Evolutionary conservation across 2,113 vertebrate species (phyloP).

Genomic region (Cheilinus undulatus): DNA sequence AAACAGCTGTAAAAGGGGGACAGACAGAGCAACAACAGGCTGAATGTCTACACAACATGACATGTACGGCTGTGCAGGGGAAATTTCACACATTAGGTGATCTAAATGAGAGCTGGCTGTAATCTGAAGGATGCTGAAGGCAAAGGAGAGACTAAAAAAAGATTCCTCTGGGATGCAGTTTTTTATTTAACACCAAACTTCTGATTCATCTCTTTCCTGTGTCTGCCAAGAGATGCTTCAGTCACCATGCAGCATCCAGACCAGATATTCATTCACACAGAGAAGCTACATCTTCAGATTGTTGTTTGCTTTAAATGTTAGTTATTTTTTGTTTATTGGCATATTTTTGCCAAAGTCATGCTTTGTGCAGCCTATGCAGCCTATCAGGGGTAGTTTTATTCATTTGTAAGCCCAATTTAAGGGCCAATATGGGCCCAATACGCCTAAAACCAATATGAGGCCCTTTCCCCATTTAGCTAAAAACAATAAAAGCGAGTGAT

Average conservation of each 20-base stretch:
- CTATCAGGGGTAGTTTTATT: no score
- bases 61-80: not conserved
- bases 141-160: not conserved
- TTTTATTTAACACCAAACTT: slow-evolving; percentile 7
- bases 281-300: not conserved
- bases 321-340: no score
- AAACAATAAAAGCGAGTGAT: no score
- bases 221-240: slow-evolving; percentile 1
- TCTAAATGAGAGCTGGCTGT: slow-evolving; percentile 14
- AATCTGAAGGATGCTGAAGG: slow-evolving; percentile 3
- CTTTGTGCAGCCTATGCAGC: not conserved
- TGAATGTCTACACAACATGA: not conserved
- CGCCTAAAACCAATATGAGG: no score
- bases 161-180: slow-evolving; percentile 3
- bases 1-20: slow-evolving; percentile 33
- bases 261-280: not conserved
- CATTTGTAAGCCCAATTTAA: no score
- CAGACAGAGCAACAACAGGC: not conserved
- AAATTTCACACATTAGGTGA: not conserved
- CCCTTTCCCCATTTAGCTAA: no score
- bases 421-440: no score
- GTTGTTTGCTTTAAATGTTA: not conserved
- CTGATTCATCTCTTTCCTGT: not conserved
- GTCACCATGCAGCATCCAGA: not conserved
- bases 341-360: not conserved